Conservation (phyloP, 2,797 vertebrate species). For the Vultur gryphus region DNA sequence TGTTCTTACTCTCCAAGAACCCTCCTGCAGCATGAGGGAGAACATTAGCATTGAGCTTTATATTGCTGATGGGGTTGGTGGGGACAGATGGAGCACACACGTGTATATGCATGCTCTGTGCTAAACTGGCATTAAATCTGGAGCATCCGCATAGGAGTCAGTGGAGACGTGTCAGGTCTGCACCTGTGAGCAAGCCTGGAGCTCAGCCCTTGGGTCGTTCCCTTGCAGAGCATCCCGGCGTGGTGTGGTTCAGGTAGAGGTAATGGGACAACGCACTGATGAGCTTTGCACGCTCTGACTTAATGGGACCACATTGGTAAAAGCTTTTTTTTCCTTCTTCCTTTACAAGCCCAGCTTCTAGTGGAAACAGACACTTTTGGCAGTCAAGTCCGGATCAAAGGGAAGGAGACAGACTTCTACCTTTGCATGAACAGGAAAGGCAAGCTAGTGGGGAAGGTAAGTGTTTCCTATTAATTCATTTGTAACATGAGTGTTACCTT, state of each 20-base stretch:
- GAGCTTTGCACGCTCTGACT: not conserved
- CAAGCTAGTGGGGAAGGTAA: conserved; percentile 88
- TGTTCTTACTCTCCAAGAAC: not conserved
- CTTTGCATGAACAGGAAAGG: conserved; percentile 89
- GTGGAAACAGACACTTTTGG: conserved; percentile 90
- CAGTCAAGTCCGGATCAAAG: conserved; percentile 90
- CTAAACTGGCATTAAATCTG: not conserved
- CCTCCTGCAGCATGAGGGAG: not conserved
- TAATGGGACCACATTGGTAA: conserved; percentile 25
- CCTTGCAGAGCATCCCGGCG: rapidly evolving
- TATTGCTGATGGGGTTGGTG: not conserved
- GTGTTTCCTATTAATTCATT: conserved; percentile 53
- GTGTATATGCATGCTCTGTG: rapidly evolving
- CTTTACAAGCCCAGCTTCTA: conserved; percentile 89
- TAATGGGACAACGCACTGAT: not conserved
- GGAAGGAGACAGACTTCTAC: conserved; percentile 88
- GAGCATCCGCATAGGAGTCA: rapidly evolving
- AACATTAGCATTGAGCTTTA: rapidly evolving
- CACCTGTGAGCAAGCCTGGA: not conserved
- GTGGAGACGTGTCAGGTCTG: not conserved
- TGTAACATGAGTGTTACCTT: conserved; percentile 32
- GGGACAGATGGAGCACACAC: not conserved
- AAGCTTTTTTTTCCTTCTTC: conserved; percentile 60
- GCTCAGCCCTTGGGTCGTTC: not conserved
- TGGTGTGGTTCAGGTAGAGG: not conserved